These are phyloP conservation scores for Muscicapa adusta DNA, from an alignment of 2,113 vertebrate species.

Conservation along the genomic window DNA sequence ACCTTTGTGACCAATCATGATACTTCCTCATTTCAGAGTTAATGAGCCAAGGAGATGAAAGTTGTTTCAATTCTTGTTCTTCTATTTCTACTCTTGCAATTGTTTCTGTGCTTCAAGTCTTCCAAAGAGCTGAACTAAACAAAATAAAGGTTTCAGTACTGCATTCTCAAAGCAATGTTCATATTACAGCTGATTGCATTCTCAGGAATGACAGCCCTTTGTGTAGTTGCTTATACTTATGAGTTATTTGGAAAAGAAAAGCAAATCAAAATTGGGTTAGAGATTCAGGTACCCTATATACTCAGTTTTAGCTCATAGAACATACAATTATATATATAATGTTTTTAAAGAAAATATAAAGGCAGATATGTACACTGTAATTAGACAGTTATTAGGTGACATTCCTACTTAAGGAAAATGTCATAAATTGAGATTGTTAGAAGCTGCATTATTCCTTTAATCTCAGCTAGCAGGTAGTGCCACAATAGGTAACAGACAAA, in stretches of 20 bases:
- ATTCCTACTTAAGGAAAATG: not conserved
- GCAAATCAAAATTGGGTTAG: not conserved
- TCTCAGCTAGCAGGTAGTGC: not conserved
- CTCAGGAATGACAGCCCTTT: not conserved
- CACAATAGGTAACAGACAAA: not conserved
- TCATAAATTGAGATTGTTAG: not conserved
- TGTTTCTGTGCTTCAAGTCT: constrained; percentile 24
- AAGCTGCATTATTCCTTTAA: not conserved
- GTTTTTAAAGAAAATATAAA: not conserved
- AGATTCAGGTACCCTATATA: not conserved
- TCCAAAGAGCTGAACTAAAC: constrained; percentile 38
- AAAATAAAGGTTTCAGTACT: not conserved
- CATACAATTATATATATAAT: not conserved
- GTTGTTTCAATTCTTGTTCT: constrained; percentile 49
- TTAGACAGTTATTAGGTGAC: not conserved
- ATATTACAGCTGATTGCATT: not conserved
- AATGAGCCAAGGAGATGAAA: constrained; percentile 62
- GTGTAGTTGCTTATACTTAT: not conserved
- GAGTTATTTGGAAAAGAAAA: not conserved
- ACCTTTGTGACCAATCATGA: constrained; percentile 44
- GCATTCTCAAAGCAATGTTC: not conserved
- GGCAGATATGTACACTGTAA: not conserved
- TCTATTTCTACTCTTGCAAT: not conserved
- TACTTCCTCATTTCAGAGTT: constrained; percentile 55
- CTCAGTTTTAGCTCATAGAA: not conserved